Conservation (phyloP, 1,140 invertebrate species). For the Camponotus floridanus region DNA sequence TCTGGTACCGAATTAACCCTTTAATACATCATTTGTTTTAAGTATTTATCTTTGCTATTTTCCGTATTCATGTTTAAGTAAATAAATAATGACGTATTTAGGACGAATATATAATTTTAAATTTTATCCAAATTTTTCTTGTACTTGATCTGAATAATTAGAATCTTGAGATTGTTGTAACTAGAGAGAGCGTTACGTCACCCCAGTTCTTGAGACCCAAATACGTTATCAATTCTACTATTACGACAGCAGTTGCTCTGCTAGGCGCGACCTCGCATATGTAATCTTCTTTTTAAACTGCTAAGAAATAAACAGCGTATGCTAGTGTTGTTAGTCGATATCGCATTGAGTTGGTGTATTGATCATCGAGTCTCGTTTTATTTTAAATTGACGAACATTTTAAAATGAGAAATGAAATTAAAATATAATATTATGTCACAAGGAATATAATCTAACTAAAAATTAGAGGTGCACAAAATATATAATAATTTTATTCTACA, state of each 20-base stretch:
- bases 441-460: too few species aligned
- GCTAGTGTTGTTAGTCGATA: slow-evolving; percentile 42
- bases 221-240: slow-evolving; percentile 69
- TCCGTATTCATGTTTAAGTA: background rate
- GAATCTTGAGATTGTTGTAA: background rate
- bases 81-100: background rate
- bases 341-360: background rate
- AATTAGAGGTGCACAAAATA: too few species aligned
- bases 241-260: slow-evolving; percentile 62
- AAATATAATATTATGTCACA: background rate
- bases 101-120: background rate
- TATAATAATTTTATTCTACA: too few species aligned
- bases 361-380: slow-evolving; percentile 12
- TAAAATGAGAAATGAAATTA: background rate
- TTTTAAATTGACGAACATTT: background rate
- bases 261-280: slow-evolving; percentile 35
- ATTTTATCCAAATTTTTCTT: background rate
- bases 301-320: background rate
- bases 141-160: background rate
- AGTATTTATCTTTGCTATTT: background rate
- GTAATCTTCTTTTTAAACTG: slow-evolving; percentile 59
- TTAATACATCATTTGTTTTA: background rate
- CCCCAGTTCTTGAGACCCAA: slow-evolving; percentile 53
- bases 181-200: slow-evolving; percentile 53
- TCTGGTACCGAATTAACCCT: background rate